Evolutionary conservation across 2,113 vertebrate genomes (phyloP), one percentile per base, ranked within the genome.

Genomic region (Stegastes partitus): DNA sequence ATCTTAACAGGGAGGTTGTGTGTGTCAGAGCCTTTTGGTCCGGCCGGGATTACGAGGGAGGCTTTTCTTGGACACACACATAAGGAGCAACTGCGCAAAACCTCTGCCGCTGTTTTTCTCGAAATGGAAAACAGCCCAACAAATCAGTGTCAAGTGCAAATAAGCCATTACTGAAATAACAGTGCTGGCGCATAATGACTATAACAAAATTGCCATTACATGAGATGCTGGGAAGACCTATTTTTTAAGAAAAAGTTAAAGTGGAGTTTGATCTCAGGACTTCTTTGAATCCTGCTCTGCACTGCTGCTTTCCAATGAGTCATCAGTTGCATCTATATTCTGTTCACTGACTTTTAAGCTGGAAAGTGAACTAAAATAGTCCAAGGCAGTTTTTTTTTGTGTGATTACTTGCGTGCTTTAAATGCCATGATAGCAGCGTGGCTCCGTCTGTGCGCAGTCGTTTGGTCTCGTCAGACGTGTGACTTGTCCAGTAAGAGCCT

Each of bases 291-390:
- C n/a, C 14, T 63, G 23, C 56, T 76, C 72, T 67, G 59, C 64
- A 50, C 34, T 58, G 39, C 50, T 68, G 51, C 56, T 65, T 82
- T 68, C 23, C 68, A 65, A 9, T 69, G 79, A 87, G 21, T 62
- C 79, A 87, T 68, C 68, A 51, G n/a, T 45, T 71, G 72, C 14
- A 79, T 89, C 79, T 69, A 22, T 77, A 67, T 79, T 82, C 64
- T 39, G 59, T 74, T 84, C 68, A 77, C 70, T 77, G 74, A 45
- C 34, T 67, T 84, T 70, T 47, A 58, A 73, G 76, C 50, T 55
- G 49, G 37, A 57, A 50, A 53, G 42, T 73, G 62, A 78, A 68
- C 21, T 55, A n/a, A 55, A 77, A 65, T 47, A 70, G n/a, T 16
- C 23, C 22, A 11, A 37, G 55, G 53, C 1, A 2, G 21, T 1